phyloP scores from a whole-genome alignment of 2,888 invertebrate species.

The Buathra laborator region DNA sequence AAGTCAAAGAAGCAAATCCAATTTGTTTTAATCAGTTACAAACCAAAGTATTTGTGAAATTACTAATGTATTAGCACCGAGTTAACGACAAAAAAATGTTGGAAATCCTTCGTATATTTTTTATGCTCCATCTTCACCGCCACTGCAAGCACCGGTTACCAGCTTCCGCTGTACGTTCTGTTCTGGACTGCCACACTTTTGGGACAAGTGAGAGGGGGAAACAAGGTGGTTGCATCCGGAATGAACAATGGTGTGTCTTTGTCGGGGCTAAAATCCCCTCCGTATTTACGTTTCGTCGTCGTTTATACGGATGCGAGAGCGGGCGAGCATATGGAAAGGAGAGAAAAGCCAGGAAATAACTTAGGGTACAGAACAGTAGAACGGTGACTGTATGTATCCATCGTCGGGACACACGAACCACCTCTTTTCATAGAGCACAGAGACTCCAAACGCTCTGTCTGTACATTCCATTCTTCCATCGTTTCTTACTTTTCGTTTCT shows the following conservation, averaged over 20 bases:
- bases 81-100: not conserved
- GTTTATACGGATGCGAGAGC: slow-evolving; percentile 56
- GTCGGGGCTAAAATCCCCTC: slow-evolving; percentile 47
- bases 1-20: not conserved
- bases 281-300: slow-evolving; percentile 63
- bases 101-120: not conserved
- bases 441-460: slow-evolving; percentile 12
- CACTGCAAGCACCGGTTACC: not conserved
- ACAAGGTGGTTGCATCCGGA: slow-evolving; percentile 44
- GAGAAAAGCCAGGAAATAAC: slow-evolving; percentile 66
- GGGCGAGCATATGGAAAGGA: slow-evolving; percentile 35
- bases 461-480: slow-evolving; percentile 41
- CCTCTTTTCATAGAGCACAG: slow-evolving; percentile 44
- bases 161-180: slow-evolving; percentile 5
- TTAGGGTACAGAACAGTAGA: slow-evolving; percentile 41
- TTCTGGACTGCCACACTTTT: slow-evolving; percentile 33
- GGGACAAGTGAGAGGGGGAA: slow-evolving; percentile 35
- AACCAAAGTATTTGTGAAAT: too few species aligned
- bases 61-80: not conserved
- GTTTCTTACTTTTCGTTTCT: slow-evolving; percentile 46
- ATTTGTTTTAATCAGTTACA: too few species aligned
- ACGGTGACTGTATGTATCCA: slow-evolving; percentile 25
- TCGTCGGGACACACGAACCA: slow-evolving; percentile 30
- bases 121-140: not conserved
- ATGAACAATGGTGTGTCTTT: slow-evolving; percentile 62